Percentiles rank a stretch among this genome's conserved stretches.
Conservation (phyloP, 2,888 invertebrate species). For the Epirrhoe tristata region DNA sequence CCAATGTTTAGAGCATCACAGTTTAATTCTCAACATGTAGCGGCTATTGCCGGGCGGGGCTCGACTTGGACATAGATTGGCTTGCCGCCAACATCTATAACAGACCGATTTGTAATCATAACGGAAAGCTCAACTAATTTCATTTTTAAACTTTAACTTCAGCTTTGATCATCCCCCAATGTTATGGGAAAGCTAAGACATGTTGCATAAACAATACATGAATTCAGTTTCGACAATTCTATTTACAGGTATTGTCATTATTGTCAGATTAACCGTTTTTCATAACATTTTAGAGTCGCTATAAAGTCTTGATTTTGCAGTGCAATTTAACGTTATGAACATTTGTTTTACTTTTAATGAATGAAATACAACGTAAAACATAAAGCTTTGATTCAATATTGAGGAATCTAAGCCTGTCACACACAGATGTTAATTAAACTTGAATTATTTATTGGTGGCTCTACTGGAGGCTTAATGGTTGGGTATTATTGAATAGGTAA, state of each 20-base stretch:
- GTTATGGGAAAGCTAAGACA: background rate
- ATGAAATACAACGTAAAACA: no score
- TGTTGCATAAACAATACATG: background rate
- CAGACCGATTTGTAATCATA: slow-evolving; percentile 33
- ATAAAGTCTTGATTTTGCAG: no score
- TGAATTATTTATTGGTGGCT: slow-evolving; percentile 31
- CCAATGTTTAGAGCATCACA: background rate
- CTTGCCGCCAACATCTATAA: slow-evolving; percentile 35
- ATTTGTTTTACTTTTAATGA: no score
- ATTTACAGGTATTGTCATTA: no score
- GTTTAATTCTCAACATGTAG: slow-evolving; percentile 34
- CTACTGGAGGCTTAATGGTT: slow-evolving; percentile 5
- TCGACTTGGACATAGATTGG: slow-evolving; percentile 26
- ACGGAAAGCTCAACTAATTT: slow-evolving; percentile 22
- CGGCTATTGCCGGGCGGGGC: slow-evolving; percentile 29
- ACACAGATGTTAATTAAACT: slow-evolving; percentile 28
- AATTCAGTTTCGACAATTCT: no score
- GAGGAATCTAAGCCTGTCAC: slow-evolving; percentile 27
- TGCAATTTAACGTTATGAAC: no score
- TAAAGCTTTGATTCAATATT: slow-evolving; percentile 31
- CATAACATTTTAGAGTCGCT: no score
- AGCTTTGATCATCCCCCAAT: background rate
- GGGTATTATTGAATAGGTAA: slow-evolving; percentile 1
- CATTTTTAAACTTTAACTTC: slow-evolving; percentile 12
- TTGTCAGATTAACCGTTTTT: no score